These are phyloP conservation scores for Tupiocoris notatus DNA, from an alignment of 2,888 invertebrate species.

Conservation along the genomic window DNA sequence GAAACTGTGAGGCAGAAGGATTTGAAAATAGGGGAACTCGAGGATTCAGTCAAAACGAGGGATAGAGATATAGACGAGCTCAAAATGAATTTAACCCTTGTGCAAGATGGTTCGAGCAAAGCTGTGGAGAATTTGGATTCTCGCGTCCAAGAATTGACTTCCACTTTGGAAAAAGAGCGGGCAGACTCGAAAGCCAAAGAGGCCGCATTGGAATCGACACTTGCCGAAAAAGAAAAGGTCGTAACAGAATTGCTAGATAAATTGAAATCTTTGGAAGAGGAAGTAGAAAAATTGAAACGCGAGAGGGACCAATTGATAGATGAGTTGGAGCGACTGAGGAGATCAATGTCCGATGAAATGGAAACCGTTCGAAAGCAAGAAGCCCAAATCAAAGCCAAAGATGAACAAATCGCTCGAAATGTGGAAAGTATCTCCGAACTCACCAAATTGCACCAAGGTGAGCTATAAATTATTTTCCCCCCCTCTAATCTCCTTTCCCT, in stretches of 20 bases:
- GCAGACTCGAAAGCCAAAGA: background rate
- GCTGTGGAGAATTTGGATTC: background rate
- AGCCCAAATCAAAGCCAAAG: slow-evolving; percentile 5
- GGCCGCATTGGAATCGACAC: background rate
- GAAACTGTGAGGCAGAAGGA: background rate
- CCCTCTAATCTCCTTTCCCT: too few species aligned
- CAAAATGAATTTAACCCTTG: background rate
- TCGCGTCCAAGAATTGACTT: background rate
- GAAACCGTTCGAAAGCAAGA: background rate
- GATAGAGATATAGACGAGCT: background rate
- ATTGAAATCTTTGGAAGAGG: slow-evolving; percentile 6
- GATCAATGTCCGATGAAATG: background rate
- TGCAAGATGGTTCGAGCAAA: slow-evolving; percentile 1
- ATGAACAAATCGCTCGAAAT: slow-evolving; percentile 5
- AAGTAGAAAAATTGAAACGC: too few species aligned
- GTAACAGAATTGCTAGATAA: slow-evolving; percentile 15
- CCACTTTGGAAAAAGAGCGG: background rate
- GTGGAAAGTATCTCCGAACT: background rate
- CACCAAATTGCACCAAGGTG: slow-evolving; percentile 3
- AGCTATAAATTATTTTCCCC: too few species aligned
- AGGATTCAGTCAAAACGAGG: background rate
- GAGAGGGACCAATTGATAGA: background rate
- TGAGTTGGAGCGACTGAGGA: background rate
- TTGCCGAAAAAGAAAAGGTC: background rate
- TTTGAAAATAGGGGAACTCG: background rate